Base-by-base conservation (phyloP, 2,888 invertebrate species). In the Tetheella fluctuosa region DNA sequence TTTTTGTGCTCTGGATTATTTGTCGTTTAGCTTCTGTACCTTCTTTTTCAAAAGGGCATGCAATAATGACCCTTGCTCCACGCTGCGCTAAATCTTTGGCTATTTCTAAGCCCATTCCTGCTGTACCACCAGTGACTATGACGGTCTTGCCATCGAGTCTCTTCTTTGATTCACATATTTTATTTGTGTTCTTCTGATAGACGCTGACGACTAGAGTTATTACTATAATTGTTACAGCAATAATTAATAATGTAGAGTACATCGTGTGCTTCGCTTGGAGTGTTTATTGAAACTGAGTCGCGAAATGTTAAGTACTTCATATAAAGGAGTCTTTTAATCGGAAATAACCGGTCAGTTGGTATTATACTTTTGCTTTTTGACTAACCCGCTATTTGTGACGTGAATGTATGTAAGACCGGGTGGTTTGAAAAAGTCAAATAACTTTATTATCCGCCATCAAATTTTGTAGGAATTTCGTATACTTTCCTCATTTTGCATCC, bases 1-100 rank as follows among this genome's bases (percentile, higher is more conserved):
- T 96, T 39, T 94, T 94, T 0, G 95, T 94, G 64, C 92, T 91
- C 65, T 94, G 88, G 2, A 93, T 77, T 23, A 97, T 94, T 80
- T 94, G 94, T 64, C 95, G 95, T 94, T 59, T 62, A 1, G 85
- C 87, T 1, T 55, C 59, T 0, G 2, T 20, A 0, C 90, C 90
- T 71, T 90, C 89, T 12, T 81, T 71, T 52, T 75, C 64, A 57
- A 82, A 83, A 0, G 88, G 89, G 30, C 88, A 87, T 0, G 88
- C 89, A 8, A 90, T 70, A 25, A 90, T 82, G 0, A 89, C 84
- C 57, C 68, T 75, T 0, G 89, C 90, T 5, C 87, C 87, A 55
- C 90, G 68, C 7, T 63, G 61, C 0, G 86, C 87, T 1, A 90
- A 74, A 30, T 89, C 88, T n/a, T 58, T 71, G 0, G 89, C 86